Evolutionary conservation across 2,888 invertebrate genomes (phyloP).

Genomic region (Schizotus pectinicornis): DNA sequence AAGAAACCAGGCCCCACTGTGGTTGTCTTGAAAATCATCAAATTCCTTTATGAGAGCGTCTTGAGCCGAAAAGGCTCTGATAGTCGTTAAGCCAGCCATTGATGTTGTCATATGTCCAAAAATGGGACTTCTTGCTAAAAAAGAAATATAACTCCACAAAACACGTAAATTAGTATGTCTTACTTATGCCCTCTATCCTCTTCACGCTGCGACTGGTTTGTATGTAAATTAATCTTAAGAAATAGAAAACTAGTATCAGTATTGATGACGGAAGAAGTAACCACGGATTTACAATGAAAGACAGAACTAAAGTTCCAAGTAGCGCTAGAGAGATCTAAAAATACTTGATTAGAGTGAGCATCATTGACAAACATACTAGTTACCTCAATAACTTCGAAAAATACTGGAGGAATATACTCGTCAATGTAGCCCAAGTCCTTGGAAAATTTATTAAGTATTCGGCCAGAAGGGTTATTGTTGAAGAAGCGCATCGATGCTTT

Average conservation of each 20-base stretch:
- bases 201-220: conserved; percentile 77
- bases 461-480: conserved; percentile 54
- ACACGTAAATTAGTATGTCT: conserved; percentile 44
- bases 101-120: conserved; percentile 78
- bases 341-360: neutral
- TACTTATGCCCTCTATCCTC: conserved; percentile 72
- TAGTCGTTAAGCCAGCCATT: conserved; percentile 77
- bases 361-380: conserved; percentile 15
- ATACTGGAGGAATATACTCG: conserved; percentile 63
- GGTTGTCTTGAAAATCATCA: conserved; percentile 68
- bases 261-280: conserved; percentile 69
- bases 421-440: conserved; percentile 66
- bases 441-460: conserved; percentile 57
- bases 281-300: conserved; percentile 74
- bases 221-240: conserved; percentile 72
- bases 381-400: conserved; percentile 53
- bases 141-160: neutral
- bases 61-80: conserved; percentile 74
- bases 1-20: conserved; percentile 78
- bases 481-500: conserved; percentile 55
- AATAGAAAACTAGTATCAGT: conserved; percentile 69
- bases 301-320: conserved; percentile 74
- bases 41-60: conserved; percentile 68
- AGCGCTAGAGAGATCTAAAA: conserved; percentile 60
- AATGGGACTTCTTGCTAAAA: conserved; percentile 77